A percentile compares a stretch with the other conserved stretches of the same genome.
These are phyloP conservation scores for Novumbra hubbsi DNA, from an alignment of 2,797 vertebrate genomes.

Conservation along the genomic window DNA sequence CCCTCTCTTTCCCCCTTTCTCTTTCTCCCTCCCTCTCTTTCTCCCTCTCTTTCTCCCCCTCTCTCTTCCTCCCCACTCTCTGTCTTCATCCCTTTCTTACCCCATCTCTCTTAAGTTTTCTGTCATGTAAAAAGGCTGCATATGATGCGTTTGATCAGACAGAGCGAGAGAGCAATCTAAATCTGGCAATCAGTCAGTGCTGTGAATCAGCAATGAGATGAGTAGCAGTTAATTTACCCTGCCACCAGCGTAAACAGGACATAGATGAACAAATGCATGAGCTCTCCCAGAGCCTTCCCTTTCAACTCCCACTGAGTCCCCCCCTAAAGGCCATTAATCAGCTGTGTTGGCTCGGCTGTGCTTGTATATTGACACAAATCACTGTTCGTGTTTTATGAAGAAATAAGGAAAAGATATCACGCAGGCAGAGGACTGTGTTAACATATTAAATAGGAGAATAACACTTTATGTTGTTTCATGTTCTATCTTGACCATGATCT, in stretches of 20 bases:
- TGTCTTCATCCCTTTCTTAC: not conserved
- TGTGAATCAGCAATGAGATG: conserved; percentile 51
- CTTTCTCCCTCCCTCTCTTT: not conserved
- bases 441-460: not conserved
- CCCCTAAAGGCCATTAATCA: conserved; percentile 46
- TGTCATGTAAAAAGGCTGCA: conserved; percentile 43
- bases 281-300: conserved; percentile 31
- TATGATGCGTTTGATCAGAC: conserved; percentile 46
- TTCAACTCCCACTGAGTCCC: conserved; percentile 42
- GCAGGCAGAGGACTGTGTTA: too few species aligned
- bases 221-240: conserved; percentile 39
- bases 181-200: conserved; percentile 56
- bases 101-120: not conserved
- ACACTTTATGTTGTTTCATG: not conserved
- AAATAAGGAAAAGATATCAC: not conserved
- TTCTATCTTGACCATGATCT: not conserved
- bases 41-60: not conserved
- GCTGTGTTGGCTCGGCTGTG: conserved; percentile 31
- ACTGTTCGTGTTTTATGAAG: not conserved
- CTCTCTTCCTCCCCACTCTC: not conserved
- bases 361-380: conserved; percentile 29
- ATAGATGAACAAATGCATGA: conserved; percentile 36
- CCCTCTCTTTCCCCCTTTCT: not conserved
- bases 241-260: conserved; percentile 44
- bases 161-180: conserved; percentile 43